These are phyloP conservation scores for Brenthis hecate DNA, from an alignment of 2,888 invertebrate species.

Conservation along the genomic window DNA sequence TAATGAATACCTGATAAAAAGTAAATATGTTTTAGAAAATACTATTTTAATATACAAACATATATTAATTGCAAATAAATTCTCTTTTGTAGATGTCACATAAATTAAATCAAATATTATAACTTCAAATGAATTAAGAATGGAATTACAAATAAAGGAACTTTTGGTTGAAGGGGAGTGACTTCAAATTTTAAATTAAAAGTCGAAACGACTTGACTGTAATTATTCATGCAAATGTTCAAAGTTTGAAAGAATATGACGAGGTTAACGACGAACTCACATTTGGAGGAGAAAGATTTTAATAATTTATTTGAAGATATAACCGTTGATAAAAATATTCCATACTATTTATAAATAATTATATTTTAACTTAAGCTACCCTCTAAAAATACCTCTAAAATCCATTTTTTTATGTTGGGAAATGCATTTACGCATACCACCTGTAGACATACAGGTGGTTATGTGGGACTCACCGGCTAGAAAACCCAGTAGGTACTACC, in stretches of 20 bases:
- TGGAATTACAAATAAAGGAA: constrained; percentile 24
- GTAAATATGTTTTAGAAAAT: too few relatives aligned
- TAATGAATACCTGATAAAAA: too few relatives aligned
- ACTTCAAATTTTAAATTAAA: constrained; percentile 37
- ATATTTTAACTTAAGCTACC: too few relatives aligned
- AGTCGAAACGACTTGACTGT: constrained; percentile 31
- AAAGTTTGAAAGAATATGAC: constrained; percentile 37
- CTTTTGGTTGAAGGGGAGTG: constrained; percentile 26
- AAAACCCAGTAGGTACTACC: too few relatives aligned
- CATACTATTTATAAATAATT: too few relatives aligned
- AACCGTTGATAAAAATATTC: not conserved
- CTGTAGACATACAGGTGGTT: too few relatives aligned
- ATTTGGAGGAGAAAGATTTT: constrained; percentile 20
- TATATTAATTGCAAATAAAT: too few relatives aligned
- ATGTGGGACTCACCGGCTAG: too few relatives aligned
- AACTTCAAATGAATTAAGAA: constrained; percentile 11
- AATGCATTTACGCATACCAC: too few relatives aligned
- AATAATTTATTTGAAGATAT: constrained; percentile 9
- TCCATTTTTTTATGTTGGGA: too few relatives aligned
- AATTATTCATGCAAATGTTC: constrained; percentile 41
- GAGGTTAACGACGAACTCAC: constrained; percentile 29
- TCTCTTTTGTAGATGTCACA: not conserved
- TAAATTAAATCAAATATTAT: constrained; percentile 9
- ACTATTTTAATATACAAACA: too few relatives aligned
- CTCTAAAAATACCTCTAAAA: too few relatives aligned